Percentiles rank a stretch among this genome's conserved stretches.
phyloP scores from a whole-genome alignment of 2,888 invertebrate species.

The Coremacera marginata region DNA sequence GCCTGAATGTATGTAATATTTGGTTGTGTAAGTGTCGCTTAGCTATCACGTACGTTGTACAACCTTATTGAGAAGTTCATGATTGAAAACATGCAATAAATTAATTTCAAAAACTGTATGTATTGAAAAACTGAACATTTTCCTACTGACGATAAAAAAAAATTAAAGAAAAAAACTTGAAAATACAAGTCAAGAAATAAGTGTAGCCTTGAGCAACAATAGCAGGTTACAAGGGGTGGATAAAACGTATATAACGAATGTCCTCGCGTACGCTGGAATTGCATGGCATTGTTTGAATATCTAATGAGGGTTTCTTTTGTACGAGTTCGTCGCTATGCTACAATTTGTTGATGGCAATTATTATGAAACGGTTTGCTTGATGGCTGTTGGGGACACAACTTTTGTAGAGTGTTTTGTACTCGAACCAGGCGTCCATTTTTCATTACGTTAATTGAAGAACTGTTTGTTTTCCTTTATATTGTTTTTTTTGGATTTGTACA shows the following conservation, averaged over 20 bases:
- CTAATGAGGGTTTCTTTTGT: constrained; percentile 9
- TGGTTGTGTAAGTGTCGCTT: not conserved
- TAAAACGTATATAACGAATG: not conserved
- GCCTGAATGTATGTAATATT: not conserved
- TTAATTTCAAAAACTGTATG: constrained; percentile 24
- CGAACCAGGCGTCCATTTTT: too few relatives aligned
- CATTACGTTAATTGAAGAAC: too few relatives aligned
- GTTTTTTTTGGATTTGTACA: too few relatives aligned
- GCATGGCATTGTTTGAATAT: constrained; percentile 17
- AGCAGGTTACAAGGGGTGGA: constrained; percentile 3
- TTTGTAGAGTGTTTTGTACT: too few relatives aligned
- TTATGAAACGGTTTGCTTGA: not conserved
- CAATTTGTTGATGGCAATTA: not conserved
- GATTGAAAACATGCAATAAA: constrained; percentile 32
- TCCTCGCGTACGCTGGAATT: constrained; percentile 17
- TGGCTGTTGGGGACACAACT: too few relatives aligned
- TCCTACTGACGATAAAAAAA: not conserved
- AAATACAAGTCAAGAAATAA: not conserved
- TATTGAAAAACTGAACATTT: constrained; percentile 9
- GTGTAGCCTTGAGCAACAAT: constrained; percentile 3
- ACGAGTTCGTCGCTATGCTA: not conserved
- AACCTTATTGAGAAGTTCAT: constrained; percentile 20
- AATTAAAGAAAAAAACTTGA: not conserved
- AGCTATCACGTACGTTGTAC: not conserved
- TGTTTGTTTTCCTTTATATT: too few relatives aligned